Base-by-base conservation (phyloP, 2,797 vertebrate species). In the Gambusia yucatana region DNA sequence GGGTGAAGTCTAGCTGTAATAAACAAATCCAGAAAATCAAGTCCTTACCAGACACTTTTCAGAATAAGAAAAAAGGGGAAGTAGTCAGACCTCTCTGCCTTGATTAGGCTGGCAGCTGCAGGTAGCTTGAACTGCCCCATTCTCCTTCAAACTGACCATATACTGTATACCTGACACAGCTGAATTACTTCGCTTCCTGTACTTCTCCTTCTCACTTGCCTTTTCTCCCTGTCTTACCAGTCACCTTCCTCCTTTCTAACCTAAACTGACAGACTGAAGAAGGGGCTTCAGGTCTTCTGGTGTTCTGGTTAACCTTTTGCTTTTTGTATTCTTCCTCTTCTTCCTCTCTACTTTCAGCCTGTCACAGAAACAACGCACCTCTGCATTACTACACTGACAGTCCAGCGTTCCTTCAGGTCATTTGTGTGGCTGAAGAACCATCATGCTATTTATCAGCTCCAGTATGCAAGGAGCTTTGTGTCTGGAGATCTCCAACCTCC, bases 401-500 rank as follows among this genome's bases (percentile, higher is more conserved):
- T 77, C 46, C 59, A 59, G 17, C n/a, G 70, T 44, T 48, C 50
- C 30, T 22, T 82, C 22, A 30, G 59, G 59, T 43, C 71, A 77
- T 48, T 14, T 33, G 16, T 70, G 14, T 59, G 48, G 50, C n/a
- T 74, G 39, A 61, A 75, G 72, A 73, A 33, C 63, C 43, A 33
- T 72, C 25, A 71, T 36, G 39, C 44, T 14, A 33, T 20, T 61
- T 14, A 72, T 72, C 20, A 75, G 52, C 25, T 75, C 52, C 10
- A 43, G 11, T 46, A 28, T 73, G 25, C 28, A 39, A 74, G 7
- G 28, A 71, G 33, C 36, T 33, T 79, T 76, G 13, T 48, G 65
- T 77, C 41, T 41, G 69, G 16, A 59, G 50, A 75, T 30, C 81
- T 55, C 69, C 69, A 59, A 79, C 30, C 39, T 73, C 67, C 73